Base-by-base conservation (phyloP, 2,797 vertebrate genomes). In the Hypotaenidia okinawae region DNA sequence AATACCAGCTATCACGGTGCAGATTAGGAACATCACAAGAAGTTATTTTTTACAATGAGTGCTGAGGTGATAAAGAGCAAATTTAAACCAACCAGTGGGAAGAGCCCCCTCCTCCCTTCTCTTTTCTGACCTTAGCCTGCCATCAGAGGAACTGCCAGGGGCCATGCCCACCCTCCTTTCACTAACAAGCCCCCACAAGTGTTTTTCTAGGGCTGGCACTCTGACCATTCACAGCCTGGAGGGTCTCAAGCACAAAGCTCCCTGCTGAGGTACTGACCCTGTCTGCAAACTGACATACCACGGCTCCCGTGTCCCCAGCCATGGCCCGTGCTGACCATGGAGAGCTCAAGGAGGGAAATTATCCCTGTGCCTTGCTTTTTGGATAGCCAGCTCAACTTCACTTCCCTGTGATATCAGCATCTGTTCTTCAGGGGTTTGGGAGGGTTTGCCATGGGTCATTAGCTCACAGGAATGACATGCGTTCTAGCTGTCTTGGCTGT, bases 251-350 rank as follows among this genome's bases (percentile, higher is more conserved):
- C 55, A 55, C 39, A 19, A 27, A 37, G 10, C 11, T 62, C 28
- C 54, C 39, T 21, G 33, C 58, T 55, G 80, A 12, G 30, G 10
- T 15, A 21, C 17, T 4, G 52, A n/a, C 10, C 35, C 18, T 13
- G 21, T 2, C 10, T 3, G 8, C 6, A 33, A 23, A 25, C 32
- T 55, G 18, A 16, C 35, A 10, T 11, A 27, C 22, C 14, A 13
- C 21, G 1, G 2, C 30, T n/a, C 22, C 32, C 1, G 1, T 2
- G 12, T 17, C 22, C 13, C 23, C 1, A 19, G 11, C 23, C 62
- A 7, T 9, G 54, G 57, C 32, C 69, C 66, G 24, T 35, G 10
- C 41, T 70, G 30, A 6, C 33, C 35, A 11, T 5, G 28, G 24
- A 58, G 16, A 28, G 51, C 21, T 47, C 30, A 10, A 16, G 45